Evolutionary conservation across 2,797 vertebrate species (phyloP).

Genomic region (Lagocephalus sceleratus): DNA sequence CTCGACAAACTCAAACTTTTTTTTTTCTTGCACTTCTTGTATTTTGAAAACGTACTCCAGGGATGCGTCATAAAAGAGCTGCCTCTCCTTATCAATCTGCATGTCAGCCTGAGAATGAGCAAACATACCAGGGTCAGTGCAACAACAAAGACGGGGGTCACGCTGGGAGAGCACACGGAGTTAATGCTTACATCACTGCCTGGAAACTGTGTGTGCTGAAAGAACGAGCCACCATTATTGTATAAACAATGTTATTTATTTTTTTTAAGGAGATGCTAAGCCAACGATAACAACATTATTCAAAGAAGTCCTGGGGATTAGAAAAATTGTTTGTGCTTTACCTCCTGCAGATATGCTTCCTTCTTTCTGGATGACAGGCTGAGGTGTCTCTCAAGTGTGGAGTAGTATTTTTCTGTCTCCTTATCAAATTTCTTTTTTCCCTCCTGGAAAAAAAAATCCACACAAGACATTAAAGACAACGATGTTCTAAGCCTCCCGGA

Average conservation of each 20-base stretch:
- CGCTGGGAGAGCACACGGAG: constrained; percentile 8
- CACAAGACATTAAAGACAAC: constrained; percentile 31
- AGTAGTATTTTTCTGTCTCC: constrained; percentile 98
- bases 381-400: constrained; percentile 94
- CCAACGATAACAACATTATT: constrained; percentile 40
- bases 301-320: constrained; percentile 35
- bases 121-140: constrained; percentile 46
- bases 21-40: constrained; percentile 98
- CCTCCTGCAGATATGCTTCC: constrained; percentile 95
- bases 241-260: constrained; percentile 23
- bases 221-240: constrained; percentile 20
- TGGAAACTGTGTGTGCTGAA: constrained; percentile 15
- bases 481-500: constrained; percentile 3
- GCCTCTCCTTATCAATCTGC: constrained; percentile 92
- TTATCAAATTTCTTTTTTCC: constrained; percentile 99
- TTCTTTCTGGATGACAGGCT: constrained; percentile 98
- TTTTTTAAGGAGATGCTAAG: constrained; percentile 16
- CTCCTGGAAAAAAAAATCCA: constrained; percentile 72
- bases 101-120: constrained; percentile 85
- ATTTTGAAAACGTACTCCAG: constrained; percentile 99
- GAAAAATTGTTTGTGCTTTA: constrained; percentile 65
- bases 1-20: constrained; percentile 99
- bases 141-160: constrained; percentile 25
- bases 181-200: constrained; percentile 38
- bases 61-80: constrained; percentile 94